These are phyloP conservation scores for Nebria brevicollis DNA, from an alignment of 2,888 invertebrate species.

Conservation along the genomic window DNA sequence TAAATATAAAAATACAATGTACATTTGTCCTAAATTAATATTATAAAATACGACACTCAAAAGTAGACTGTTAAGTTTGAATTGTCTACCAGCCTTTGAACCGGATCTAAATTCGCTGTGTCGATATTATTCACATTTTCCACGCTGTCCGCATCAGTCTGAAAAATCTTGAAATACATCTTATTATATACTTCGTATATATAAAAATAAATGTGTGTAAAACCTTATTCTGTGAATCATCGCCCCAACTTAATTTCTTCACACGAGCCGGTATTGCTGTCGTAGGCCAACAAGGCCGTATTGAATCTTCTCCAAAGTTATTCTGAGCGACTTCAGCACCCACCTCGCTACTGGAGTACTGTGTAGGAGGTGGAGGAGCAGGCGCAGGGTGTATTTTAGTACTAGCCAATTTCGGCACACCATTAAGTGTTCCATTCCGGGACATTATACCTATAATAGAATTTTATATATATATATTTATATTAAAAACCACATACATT, in stretches of 20 bases:
- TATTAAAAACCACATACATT: not conserved
- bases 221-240: constrained; percentile 63
- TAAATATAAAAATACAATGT: constrained; percentile 20
- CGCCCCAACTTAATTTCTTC: constrained; percentile 84
- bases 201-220: not conserved
- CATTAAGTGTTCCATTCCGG: constrained; percentile 58
- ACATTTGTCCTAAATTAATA: constrained; percentile 20
- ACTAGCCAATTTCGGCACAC: constrained; percentile 58
- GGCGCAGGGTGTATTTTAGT: constrained; percentile 64
- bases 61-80: constrained; percentile 69
- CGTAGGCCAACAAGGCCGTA: constrained; percentile 70
- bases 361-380: constrained; percentile 56
- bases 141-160: constrained; percentile 66
- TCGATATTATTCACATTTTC: constrained; percentile 64
- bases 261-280: constrained; percentile 76
- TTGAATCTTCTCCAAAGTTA: constrained; percentile 59
- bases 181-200: not conserved
- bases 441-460: constrained; percentile 63
- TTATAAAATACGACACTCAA: constrained; percentile 54
- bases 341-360: constrained; percentile 13
- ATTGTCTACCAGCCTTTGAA: constrained; percentile 65
- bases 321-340: constrained; percentile 29
- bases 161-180: constrained; percentile 14
- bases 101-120: constrained; percentile 55
- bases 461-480: not conserved